phyloP scores from a whole-genome alignment of 2,888 invertebrate genomes.

The Apodemia duryi region DNA sequence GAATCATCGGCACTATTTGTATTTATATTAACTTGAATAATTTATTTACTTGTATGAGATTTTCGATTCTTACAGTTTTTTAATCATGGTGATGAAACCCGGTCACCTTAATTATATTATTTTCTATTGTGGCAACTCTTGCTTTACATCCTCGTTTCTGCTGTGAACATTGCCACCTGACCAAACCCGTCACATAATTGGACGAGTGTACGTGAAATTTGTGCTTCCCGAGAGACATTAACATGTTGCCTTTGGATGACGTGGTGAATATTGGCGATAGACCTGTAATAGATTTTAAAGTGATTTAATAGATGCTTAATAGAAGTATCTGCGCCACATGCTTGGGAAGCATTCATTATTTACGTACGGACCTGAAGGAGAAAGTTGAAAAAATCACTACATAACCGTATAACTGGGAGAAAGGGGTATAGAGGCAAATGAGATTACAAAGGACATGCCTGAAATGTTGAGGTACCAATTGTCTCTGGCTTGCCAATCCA shows the following conservation, averaged over 20 bases:
- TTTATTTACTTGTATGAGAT: no score
- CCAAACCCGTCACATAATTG: conserved; percentile 12
- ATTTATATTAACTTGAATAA: no score
- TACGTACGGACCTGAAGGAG: no score
- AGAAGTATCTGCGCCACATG: neutral
- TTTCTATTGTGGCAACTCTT: conserved; percentile 20
- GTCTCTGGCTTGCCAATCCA: no score
- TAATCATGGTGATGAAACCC: conserved; percentile 25
- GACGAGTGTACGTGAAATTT: conserved; percentile 23
- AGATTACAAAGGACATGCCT: no score
- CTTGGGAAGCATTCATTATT: neutral
- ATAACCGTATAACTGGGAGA: no score
- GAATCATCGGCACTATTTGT: no score
- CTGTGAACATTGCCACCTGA: conserved; percentile 27
- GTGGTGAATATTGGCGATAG: conserved; percentile 15
- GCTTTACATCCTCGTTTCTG: conserved; percentile 25
- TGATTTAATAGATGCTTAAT: neutral
- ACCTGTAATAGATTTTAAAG: neutral
- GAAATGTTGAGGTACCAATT: no score
- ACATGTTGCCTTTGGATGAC: conserved; percentile 22
- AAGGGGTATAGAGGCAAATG: no score
- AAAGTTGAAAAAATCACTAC: no score
- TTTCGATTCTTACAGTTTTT: neutral
- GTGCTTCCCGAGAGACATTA: conserved; percentile 19
- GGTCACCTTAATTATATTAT: conserved; percentile 19